Evolutionary conservation across 2,888 invertebrate species (phyloP).

Genomic region (Trichogramma evanescens): DNA sequence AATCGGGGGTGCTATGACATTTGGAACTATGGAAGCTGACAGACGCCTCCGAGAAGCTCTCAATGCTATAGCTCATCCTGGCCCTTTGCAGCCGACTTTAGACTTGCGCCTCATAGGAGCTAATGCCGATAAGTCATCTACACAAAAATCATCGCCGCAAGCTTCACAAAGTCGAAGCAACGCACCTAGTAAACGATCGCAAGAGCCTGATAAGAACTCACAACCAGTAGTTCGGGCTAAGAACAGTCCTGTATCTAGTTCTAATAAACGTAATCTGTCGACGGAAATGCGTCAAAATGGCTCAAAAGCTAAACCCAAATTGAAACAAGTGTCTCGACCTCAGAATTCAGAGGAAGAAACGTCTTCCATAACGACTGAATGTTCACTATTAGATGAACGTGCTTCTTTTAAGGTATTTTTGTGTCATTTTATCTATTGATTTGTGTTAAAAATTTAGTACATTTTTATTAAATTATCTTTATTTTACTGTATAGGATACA

Average conservation of each 20-base stretch:
- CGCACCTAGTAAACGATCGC: constrained; percentile 22
- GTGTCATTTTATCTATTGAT: constrained; percentile 4
- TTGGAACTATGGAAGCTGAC: constrained; percentile 48
- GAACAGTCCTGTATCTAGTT: no score
- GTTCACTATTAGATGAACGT: constrained; percentile 57
- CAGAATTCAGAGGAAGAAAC: constrained; percentile 57
- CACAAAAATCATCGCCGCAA: not conserved
- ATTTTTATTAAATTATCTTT: not conserved
- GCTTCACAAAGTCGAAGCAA: constrained; percentile 21
- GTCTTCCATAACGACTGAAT: constrained; percentile 65
- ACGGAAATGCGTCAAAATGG: no score
- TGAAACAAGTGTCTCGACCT: no score
- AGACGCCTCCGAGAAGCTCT: constrained; percentile 56
- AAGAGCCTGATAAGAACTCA: no score
- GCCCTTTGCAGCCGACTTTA: constrained; percentile 55
- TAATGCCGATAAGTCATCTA: no score
- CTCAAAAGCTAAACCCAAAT: no score
- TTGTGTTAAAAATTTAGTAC: not conserved
- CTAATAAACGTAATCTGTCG: no score
- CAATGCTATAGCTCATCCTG: constrained; percentile 50
- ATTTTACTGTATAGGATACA: constrained; percentile 25
- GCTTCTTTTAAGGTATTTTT: constrained; percentile 28
- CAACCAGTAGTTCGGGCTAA: no score
- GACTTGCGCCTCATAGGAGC: constrained; percentile 45
- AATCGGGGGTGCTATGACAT: no score